Evolutionary conservation across 1,140 invertebrate genomes (phyloP), one percentile per base, ranked within the genome.

Genomic region (Asbolus verrucosus): DNA sequence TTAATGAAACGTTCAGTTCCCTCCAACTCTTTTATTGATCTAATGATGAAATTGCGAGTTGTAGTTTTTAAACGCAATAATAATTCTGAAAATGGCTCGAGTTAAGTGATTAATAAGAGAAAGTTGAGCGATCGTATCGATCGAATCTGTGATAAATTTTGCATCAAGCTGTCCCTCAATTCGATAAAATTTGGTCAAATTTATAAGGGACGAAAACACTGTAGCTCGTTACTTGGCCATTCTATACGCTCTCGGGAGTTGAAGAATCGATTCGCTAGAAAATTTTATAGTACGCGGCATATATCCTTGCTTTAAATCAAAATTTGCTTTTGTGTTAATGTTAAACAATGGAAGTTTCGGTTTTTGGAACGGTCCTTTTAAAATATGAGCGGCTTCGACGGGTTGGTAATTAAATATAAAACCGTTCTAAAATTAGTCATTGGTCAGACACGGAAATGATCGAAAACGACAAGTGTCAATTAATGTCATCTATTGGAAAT

Each of bases 201-300:
- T 46, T 46, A 46, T 46, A 46, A 46, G 16, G 41, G 14, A 18
- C 18, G 41, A 46, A 46, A 46, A 46, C 41, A 46, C 21, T 46
- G 41, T 46, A 8, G 41, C n/a, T 46, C 15, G 41, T n/a, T n/a
- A n/a, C 18, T 46, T 46, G 41, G 41, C 9, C 14, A 18, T 46
- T 46, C 13, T 46, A 8, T 19, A 46, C 41, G 41, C 41, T 46
- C 9, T 15, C 18, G 6, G 21, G 41, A 46, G 41, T n/a, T 18
- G 15, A 46, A 54, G 27, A 54, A 54, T 54, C 46, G 46, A 54
- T 54, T 36, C 33, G 33, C n/a, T n/a, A n/a, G n/a, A n/a, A n/a
- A n/a, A n/a, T n/a, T n/a, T n/a, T n/a, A n/a, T n/a, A n/a, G n/a
- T n/a, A n/a, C n/a, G n/a, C n/a, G n/a, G n/a, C n/a, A n/a, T n/a